Conservation (phyloP, 2,888 invertebrate genomes). For the Hanleya hanleyi region DNA sequence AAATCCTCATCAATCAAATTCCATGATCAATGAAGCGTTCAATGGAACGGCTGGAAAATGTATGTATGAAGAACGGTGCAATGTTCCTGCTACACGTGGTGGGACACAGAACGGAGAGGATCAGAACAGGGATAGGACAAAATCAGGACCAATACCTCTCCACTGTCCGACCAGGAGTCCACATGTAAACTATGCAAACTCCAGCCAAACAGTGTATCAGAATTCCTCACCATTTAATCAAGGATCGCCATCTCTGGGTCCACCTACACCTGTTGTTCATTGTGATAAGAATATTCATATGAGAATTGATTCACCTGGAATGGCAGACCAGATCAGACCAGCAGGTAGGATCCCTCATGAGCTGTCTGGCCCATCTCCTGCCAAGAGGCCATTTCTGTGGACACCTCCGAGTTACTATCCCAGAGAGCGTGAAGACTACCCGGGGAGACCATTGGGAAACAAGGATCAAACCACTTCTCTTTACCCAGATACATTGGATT, state of each 20-base stretch:
- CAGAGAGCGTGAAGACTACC: neutral
- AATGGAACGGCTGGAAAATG: no score
- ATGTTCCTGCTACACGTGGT: neutral
- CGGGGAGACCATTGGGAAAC: no score
- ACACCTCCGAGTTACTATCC: no score
- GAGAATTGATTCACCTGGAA: neutral
- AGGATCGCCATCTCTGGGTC: neutral
- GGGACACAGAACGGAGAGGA: neutral
- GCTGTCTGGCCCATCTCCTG: neutral
- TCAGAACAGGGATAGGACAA: neutral
- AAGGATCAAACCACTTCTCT: no score
- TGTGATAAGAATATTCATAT: neutral
- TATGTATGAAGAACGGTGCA: no score
- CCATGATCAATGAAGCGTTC: no score
- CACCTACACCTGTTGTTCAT: neutral
- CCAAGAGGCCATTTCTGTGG: neutral
- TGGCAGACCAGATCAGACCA: neutral
- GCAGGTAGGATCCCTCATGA: neutral
- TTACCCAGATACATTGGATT: conserved; percentile 22
- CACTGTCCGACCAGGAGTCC: neutral
- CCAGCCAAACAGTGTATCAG: neutral
- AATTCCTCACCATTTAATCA: neutral
- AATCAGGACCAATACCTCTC: neutral
- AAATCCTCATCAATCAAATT: neutral
- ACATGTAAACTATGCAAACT: neutral